Evolutionary conservation across 2,797 vertebrate species (phyloP).

Genomic region (Sus cebifrons): DNA sequence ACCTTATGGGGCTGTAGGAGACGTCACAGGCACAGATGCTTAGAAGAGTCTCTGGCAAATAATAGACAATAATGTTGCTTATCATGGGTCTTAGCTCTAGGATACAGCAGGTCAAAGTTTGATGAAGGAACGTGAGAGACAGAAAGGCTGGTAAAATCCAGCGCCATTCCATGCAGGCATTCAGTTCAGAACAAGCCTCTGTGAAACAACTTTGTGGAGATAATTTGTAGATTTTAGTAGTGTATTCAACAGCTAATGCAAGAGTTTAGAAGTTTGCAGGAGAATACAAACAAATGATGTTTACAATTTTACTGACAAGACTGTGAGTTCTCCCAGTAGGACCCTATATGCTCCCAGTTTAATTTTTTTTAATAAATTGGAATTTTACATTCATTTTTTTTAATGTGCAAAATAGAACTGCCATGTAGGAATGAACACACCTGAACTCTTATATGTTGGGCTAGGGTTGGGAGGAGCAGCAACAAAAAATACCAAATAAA

Average conservation of each 20-base stretch:
- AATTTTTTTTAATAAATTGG: background rate
- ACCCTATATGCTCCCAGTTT: background rate
- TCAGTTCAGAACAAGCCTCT: background rate
- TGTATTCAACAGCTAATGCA: background rate
- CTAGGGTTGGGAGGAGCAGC: background rate
- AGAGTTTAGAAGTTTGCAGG: background rate
- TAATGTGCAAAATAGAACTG: constrained; percentile 30
- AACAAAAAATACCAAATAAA: background rate
- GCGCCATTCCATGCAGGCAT: accelerated
- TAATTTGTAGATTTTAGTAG: background rate
- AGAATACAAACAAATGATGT: background rate
- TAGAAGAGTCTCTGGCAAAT: background rate
- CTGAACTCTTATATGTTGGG: background rate
- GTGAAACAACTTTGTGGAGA: background rate
- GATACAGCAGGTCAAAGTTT: background rate
- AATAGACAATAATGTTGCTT: background rate
- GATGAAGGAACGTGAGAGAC: background rate
- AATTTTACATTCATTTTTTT: background rate
- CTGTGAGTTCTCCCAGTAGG: background rate
- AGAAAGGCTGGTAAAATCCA: background rate
- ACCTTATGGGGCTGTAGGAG: background rate
- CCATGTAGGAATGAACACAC: background rate
- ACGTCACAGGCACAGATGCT: background rate
- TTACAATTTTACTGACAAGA: constrained; percentile 21
- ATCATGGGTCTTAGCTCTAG: background rate